Evolutionary conservation across 2,113 vertebrate genomes (phyloP), one percentile per base, ranked within the genome.

Genomic region (Xerus inauris): DNA sequence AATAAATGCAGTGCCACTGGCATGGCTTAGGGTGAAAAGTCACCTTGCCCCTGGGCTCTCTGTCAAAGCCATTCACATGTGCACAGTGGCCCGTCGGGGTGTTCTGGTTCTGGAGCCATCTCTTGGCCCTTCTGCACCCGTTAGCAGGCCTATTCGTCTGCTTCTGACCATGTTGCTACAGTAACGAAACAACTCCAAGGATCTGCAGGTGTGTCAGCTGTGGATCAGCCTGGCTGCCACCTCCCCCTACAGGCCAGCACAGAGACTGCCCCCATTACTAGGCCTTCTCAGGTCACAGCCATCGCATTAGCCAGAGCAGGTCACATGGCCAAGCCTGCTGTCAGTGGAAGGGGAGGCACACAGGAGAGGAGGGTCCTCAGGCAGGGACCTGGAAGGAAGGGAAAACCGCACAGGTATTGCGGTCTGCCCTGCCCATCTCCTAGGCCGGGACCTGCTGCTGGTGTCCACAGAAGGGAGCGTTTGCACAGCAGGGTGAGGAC

Each of bases 11-110:
- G 40, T 22, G 35, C 62, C 45, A 24, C 16, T 49, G 40, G 38
- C 22, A 3, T 28, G 45, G 42, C 77, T 49, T 14, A 9, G 10
- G 19, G 14, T 26, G 3, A n/a, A 87, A 69, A 77, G 30, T n/a
- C 3, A 3, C 38, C 7, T 0, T 6, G 59, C 32, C n/a, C 45
- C 24, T 0, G 12, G 49, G 81, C 73, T 57, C 77, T 65, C 38
- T 51, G 0, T 28, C 17, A 40, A 47, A 81, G 26, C 13, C n/a
- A 38, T 32, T 51, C 28, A 0, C 1, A 1, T 1, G 24, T 8
- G 1, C 35, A 24, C 42, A 26, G 72, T 64, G 26, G 14, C 19
- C 17, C 38, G 6, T 7, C 45, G 17, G 1, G 17, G 19, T 45
- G 0, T 47, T 30, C 54, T 51, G 47, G 40, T 26, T 62, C 64